Conservation (phyloP, 2,113 vertebrate species). For the Emydocephalus ijimae region DNA sequence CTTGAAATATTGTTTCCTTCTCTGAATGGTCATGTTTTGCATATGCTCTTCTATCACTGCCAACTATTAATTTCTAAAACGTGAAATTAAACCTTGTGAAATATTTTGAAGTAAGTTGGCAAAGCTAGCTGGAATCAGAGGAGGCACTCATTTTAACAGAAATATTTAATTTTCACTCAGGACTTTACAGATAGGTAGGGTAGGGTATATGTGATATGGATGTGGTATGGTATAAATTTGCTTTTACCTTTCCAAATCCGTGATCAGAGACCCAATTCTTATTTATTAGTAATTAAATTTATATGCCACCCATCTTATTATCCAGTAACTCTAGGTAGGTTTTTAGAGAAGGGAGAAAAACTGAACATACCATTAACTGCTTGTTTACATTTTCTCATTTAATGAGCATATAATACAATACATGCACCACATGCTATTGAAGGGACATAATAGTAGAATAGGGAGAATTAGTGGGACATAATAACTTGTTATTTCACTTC, state of each 20-base stretch:
- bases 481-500: too few relatives aligned
- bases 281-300: too few relatives aligned
- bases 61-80: conserved; percentile 15
- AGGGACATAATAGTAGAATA: too few relatives aligned
- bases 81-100: conserved; percentile 11
- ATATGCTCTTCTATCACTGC: conserved; percentile 11
- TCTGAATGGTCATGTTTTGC: conserved; percentile 4
- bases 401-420: neutral
- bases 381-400: neutral
- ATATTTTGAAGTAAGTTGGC: conserved; percentile 4
- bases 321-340: too few relatives aligned
- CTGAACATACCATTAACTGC: neutral
- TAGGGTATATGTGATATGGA: too few relatives aligned
- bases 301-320: too few relatives aligned
- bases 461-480: too few relatives aligned
- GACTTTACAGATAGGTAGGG: neutral
- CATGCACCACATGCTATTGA: neutral
- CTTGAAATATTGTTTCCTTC: conserved; percentile 11
- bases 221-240: neutral
- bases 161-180: neutral
- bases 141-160: neutral
- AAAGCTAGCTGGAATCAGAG: neutral
- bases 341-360: neutral
- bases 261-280: neutral
- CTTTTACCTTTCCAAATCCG: neutral